These are phyloP conservation scores for Drosophila ezoana DNA, from an alignment of 2,888 invertebrate genomes.

Conservation along the genomic window DNA sequence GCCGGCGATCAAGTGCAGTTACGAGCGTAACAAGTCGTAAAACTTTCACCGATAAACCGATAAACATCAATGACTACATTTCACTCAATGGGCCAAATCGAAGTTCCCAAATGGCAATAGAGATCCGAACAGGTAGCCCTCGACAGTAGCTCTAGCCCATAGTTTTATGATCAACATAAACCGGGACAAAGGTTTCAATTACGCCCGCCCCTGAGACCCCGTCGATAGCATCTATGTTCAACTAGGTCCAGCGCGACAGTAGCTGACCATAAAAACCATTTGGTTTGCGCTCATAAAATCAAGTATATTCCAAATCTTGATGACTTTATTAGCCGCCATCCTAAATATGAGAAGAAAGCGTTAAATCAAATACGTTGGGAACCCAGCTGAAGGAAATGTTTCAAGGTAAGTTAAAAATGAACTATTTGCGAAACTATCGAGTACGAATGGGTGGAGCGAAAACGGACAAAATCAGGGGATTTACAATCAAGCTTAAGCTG, in stretches of 20 bases:
- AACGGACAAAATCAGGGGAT: too few relatives aligned
- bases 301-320: constrained; percentile 48
- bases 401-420: neutral
- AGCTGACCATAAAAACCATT: constrained; percentile 53
- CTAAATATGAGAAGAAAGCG: constrained; percentile 33
- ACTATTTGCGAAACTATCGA: too few relatives aligned
- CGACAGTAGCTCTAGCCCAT: constrained; percentile 44
- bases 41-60: constrained; percentile 73
- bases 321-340: constrained; percentile 62
- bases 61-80: constrained; percentile 61
- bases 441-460: too few relatives aligned
- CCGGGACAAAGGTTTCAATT: constrained; percentile 63
- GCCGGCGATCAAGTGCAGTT: constrained; percentile 32
- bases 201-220: constrained; percentile 28
- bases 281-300: constrained; percentile 49
- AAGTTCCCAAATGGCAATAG: constrained; percentile 50
- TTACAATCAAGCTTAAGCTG: too few relatives aligned
- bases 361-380: constrained; percentile 2
- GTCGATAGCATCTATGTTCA: constrained; percentile 42
- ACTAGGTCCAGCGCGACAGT: constrained; percentile 41
- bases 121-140: constrained; percentile 36
- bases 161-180: constrained; percentile 69
- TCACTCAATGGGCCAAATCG: constrained; percentile 61
- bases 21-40: constrained; percentile 67
- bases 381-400: neutral